These are phyloP conservation scores for Panulirus ornatus DNA, from an alignment of 1,140 invertebrate species.

Conservation along the genomic window DNA sequence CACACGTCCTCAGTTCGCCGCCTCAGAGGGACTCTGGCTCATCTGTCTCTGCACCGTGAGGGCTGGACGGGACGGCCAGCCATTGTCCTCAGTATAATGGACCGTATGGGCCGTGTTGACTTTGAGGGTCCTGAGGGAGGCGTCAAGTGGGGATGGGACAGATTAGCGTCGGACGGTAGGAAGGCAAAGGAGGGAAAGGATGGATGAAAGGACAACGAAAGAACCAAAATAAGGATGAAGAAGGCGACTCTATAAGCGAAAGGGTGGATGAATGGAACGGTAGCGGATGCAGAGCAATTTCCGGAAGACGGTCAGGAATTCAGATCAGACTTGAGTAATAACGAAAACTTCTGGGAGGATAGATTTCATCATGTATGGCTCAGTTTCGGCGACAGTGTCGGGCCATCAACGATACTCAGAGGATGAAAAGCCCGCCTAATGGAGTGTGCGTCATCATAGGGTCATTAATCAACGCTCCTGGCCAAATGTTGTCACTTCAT, in stretches of 20 bases:
- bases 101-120: neutral
- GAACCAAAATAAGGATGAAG: neutral
- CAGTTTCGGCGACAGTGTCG: too few relatives aligned
- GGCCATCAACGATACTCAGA: too few relatives aligned
- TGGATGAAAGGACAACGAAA: neutral
- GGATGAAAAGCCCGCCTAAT: too few relatives aligned
- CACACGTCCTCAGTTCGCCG: neutral
- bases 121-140: neutral
- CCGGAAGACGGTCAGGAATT: too few relatives aligned
- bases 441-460: too few relatives aligned
- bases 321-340: too few relatives aligned
- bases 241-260: neutral
- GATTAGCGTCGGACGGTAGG: neutral
- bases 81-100: conserved; percentile 8
- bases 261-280: neutral
- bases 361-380: too few relatives aligned
- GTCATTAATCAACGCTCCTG: too few relatives aligned
- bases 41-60: neutral
- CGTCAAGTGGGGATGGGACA: neutral
- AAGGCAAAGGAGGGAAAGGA: neutral
- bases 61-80: conserved; percentile 2
- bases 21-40: conserved; percentile 14
- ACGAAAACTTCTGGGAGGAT: too few relatives aligned
- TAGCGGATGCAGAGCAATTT: neutral
- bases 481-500: too few relatives aligned